phyloP scores from a whole-genome alignment of 2,113 vertebrate species.

The Origma solitaria region DNA sequence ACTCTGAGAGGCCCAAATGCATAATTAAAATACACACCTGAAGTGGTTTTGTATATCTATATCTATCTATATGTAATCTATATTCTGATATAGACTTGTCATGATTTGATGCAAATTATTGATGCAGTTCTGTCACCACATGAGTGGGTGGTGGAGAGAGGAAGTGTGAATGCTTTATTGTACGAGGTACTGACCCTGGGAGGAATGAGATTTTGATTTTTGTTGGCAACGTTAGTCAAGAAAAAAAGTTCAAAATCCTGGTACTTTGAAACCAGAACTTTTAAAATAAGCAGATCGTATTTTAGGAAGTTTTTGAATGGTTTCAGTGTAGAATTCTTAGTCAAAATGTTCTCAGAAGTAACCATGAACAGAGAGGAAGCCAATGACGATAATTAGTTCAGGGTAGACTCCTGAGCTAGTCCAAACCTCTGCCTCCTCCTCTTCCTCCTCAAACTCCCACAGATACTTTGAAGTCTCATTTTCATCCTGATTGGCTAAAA shows the following conservation, averaged over 20 bases:
- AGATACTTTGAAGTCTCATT: not conserved
- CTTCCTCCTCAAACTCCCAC: not conserved
- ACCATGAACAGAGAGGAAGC: not conserved
- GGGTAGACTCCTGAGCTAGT: not conserved
- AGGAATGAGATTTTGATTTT: not conserved
- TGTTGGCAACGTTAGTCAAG: not conserved
- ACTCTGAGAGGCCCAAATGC: not conserved
- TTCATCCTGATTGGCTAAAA: not conserved
- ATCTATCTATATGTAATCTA: too few relatives aligned
- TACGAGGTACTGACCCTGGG: not conserved
- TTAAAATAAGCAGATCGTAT: rapidly evolving
- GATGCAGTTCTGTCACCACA: not conserved
- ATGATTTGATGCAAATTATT: not conserved
- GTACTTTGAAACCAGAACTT: not conserved
- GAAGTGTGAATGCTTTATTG: not conserved
- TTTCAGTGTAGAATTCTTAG: not conserved
- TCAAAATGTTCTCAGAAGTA: not conserved
- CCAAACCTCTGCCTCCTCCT: not conserved
- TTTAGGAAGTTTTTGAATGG: rapidly evolving
- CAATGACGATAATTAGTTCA: not conserved
- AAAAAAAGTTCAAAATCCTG: not conserved
- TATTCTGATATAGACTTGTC: not conserved
- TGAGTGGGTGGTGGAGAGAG: not conserved
- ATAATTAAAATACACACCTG: not conserved
- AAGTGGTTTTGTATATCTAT: not conserved